These are phyloP conservation scores for Biston stratarius DNA, from an alignment of 2,888 invertebrate genomes.

Conservation along the genomic window DNA sequence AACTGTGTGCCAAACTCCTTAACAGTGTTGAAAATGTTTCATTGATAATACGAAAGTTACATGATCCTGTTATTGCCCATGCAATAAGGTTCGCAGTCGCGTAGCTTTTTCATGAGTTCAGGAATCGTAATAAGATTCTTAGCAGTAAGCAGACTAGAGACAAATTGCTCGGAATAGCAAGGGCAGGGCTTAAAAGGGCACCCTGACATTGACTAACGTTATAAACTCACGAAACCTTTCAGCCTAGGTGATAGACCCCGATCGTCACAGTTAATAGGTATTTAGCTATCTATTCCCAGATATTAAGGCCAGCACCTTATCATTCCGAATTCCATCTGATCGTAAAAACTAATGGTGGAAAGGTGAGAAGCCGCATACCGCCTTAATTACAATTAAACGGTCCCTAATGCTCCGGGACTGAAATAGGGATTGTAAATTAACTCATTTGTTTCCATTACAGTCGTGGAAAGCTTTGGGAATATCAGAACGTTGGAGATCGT, in stretches of 20 bases:
- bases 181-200: too few relatives aligned
- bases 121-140: too few relatives aligned
- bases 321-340: conserved; percentile 12
- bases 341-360: conserved; percentile 32
- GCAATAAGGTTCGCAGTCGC: too few relatives aligned
- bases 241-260: not conserved
- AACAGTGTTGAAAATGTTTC: too few relatives aligned
- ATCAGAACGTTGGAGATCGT: conserved; percentile 15
- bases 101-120: too few relatives aligned
- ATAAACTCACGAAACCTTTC: not conserved
- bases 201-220: not conserved
- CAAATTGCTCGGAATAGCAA: too few relatives aligned
- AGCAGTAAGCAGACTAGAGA: too few relatives aligned
- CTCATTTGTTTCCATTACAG: conserved; percentile 44
- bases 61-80: too few relatives aligned
- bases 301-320: conserved; percentile 10
- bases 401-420: conserved; percentile 31
- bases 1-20: too few relatives aligned
- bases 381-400: conserved; percentile 37
- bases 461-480: conserved; percentile 23
- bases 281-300: not conserved
- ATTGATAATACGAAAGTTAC: too few relatives aligned
- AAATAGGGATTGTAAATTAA: conserved; percentile 39
- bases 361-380: conserved; percentile 16
- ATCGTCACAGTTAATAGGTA: not conserved